phyloP scores from a whole-genome alignment of 2,888 invertebrate genomes.

The Stenodera caucasica region DNA sequence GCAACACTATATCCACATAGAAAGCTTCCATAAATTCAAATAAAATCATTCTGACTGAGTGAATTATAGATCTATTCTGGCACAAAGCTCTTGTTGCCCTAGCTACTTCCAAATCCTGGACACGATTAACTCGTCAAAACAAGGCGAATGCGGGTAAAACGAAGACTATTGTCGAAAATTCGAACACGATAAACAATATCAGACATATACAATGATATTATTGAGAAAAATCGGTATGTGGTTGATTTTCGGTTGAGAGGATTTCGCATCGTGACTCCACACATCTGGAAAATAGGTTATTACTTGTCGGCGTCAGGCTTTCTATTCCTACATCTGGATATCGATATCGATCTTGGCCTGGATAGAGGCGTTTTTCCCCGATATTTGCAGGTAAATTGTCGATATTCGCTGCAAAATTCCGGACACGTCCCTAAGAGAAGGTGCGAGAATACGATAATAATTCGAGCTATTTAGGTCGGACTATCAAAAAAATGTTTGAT shows the following conservation, averaged over 20 bases:
- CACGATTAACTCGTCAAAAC: conserved; percentile 38
- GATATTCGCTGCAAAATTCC: conserved; percentile 19
- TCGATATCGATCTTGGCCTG: conserved; percentile 38
- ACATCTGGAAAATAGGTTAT: conserved; percentile 42
- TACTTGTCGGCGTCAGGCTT: conserved; percentile 41
- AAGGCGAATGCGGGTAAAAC: background rate
- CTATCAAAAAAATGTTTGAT: conserved; percentile 36
- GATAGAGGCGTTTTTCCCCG: conserved; percentile 31
- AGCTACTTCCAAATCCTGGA: conserved; percentile 24
- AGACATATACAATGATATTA: conserved; percentile 4
- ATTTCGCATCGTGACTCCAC: conserved; percentile 28
- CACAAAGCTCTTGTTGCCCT: background rate
- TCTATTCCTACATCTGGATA: conserved; percentile 27
- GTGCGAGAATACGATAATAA: conserved; percentile 31
- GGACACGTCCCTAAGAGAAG: conserved; percentile 23
- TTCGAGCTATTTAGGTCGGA: conserved; percentile 34
- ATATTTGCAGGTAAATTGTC: conserved; percentile 26
- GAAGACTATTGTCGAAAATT: conserved; percentile 11
- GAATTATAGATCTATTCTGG: conserved; percentile 27
- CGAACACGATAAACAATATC: background rate
- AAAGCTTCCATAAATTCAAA: conserved; percentile 33
- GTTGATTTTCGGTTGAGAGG: conserved; percentile 21
- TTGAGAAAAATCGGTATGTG: conserved; percentile 16
- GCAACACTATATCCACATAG: conserved; percentile 15
- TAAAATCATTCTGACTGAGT: conserved; percentile 28